Conservation (phyloP, 1,140 invertebrate genomes). For the Penaeus indicus region DNA sequence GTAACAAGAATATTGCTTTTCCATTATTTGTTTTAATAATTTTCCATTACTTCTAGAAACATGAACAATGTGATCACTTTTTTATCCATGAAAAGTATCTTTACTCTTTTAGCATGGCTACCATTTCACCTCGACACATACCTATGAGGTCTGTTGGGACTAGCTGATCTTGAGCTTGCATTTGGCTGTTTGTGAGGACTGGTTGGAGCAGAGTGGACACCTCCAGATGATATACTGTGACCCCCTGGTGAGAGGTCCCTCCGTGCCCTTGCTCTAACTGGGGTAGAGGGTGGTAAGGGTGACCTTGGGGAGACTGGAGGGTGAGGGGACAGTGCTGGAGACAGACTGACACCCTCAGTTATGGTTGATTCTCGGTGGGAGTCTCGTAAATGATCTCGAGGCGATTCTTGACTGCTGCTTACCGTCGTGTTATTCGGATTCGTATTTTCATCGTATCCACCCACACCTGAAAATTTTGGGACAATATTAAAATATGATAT, state of each 20-base stretch:
- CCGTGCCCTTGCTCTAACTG: slow-evolving; percentile 51
- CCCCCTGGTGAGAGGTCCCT: slow-evolving; percentile 51
- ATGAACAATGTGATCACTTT: no score
- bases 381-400: slow-evolving; percentile 33
- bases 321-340: slow-evolving; percentile 45
- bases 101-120: not conserved
- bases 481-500: not conserved
- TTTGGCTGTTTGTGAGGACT: slow-evolving; percentile 62
- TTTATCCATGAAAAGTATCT: no score
- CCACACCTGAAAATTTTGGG: slow-evolving; percentile 34
- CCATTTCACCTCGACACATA: slow-evolving; percentile 13
- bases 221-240: slow-evolving; percentile 29
- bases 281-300: slow-evolving; percentile 48
- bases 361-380: slow-evolving; percentile 21
- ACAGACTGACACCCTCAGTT: slow-evolving; percentile 52
- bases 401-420: slow-evolving; percentile 32
- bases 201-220: slow-evolving; percentile 53
- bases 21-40: no score
- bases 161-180: slow-evolving; percentile 64
- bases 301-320: slow-evolving; percentile 55
- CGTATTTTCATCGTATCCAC: slow-evolving; percentile 49
- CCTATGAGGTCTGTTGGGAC: slow-evolving; percentile 60
- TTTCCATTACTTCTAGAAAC: no score
- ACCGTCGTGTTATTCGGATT: slow-evolving; percentile 31
- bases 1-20: not conserved